Conservation (phyloP, 2,797 vertebrate genomes). For the Bradypus variegatus region DNA sequence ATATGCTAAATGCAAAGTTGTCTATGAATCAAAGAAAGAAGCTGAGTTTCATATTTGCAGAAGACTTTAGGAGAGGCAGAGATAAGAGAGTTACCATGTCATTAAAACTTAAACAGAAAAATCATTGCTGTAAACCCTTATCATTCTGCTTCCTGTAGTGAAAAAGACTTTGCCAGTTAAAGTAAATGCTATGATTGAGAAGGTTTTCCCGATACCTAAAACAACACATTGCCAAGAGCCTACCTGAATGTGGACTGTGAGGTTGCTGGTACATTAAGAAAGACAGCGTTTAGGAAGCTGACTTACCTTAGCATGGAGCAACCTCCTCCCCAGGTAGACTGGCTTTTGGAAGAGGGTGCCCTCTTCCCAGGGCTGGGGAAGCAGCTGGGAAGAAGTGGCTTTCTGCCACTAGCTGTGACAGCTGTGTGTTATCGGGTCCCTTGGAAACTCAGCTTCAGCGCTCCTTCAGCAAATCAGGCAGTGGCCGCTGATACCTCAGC, state of each 20-base stretch:
- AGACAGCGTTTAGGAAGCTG: constrained; percentile 41
- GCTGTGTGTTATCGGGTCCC: constrained; percentile 57
- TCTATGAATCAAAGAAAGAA: neutral
- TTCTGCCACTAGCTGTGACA: constrained; percentile 61
- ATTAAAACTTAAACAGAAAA: constrained; percentile 63
- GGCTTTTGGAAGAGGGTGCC: constrained; percentile 34
- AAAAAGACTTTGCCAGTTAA: constrained; percentile 40
- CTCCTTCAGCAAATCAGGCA: constrained; percentile 54
- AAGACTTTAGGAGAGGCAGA: neutral
- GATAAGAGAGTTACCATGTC: constrained; percentile 47
- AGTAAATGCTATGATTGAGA: constrained; percentile 22
- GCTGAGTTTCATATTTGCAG: neutral
- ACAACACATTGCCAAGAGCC: constrained; percentile 44
- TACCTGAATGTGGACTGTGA: constrained; percentile 53
- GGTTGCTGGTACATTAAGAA: constrained; percentile 44
- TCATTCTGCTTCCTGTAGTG: neutral
- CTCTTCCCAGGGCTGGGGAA: constrained; percentile 58
- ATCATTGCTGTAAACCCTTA: neutral
- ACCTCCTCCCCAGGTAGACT: constrained; percentile 44
- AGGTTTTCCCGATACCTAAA: constrained; percentile 28
- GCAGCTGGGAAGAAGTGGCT: constrained; percentile 62
- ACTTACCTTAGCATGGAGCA: constrained; percentile 65
- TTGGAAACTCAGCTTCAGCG: constrained; percentile 67
- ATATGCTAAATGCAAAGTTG: neutral
- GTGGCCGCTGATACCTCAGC: constrained; percentile 56